phyloP scores from a whole-genome alignment of 1,140 invertebrate genomes.

The Habropoda laboriosa region DNA sequence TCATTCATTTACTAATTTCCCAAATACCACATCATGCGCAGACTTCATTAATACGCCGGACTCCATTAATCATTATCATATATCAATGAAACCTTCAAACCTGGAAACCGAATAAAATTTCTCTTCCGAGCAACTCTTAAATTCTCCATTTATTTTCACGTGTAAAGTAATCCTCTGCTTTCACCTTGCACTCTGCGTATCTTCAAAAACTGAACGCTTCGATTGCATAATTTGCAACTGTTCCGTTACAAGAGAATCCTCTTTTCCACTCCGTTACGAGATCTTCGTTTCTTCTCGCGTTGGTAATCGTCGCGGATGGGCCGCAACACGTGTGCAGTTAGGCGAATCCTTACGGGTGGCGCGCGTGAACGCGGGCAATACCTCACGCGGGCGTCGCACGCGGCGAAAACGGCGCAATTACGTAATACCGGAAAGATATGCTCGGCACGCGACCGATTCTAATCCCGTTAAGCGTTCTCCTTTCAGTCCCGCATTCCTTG shows the following conservation, averaged over 20 bases:
- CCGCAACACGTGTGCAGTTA: neutral
- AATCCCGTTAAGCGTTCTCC: conserved; percentile 65
- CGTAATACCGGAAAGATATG: conserved; percentile 66
- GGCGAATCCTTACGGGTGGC: neutral
- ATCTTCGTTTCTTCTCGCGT: no score
- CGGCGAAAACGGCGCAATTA: conserved; percentile 55
- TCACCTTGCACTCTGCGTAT: no score
- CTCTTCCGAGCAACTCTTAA: neutral
- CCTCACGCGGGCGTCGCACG: neutral
- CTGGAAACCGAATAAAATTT: neutral
- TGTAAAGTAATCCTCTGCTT: no score
- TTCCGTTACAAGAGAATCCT: no score
- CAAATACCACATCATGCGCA: neutral
- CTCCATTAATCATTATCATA: neutral
- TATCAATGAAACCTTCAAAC: neutral
- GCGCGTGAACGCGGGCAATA: neutral
- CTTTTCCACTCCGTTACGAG: no score
- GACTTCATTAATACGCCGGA: no score
- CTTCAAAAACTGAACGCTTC: no score
- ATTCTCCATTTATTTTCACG: no score
- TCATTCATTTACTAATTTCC: neutral
- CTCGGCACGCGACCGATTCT: conserved; percentile 62
- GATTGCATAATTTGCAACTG: no score
- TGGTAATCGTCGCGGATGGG: no score
- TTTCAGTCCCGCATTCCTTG: conserved; percentile 52